Percentiles rank a stretch among this genome's conserved stretches.
phyloP scores from a whole-genome alignment of 2,797 vertebrate genomes.

The Arctocebus calabarensis region DNA sequence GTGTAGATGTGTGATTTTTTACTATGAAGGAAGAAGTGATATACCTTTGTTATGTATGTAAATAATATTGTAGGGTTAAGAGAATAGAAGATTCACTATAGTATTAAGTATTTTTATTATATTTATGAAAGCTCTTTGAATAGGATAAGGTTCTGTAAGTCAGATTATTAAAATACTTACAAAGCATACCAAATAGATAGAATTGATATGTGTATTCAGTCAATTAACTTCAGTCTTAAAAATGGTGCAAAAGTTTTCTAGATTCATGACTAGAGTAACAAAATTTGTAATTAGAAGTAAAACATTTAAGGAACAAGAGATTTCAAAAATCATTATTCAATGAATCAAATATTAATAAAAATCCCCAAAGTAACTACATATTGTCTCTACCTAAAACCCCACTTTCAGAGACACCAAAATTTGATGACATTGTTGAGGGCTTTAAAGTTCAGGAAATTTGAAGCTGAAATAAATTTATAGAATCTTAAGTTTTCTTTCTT shows the following conservation, averaged over 20 bases:
- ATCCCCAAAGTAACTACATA: not conserved
- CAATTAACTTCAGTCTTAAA: not conserved
- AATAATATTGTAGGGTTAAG: not conserved
- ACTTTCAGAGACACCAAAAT: not conserved
- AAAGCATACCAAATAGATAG: not conserved
- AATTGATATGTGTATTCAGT: not conserved
- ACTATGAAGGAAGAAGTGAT: not conserved
- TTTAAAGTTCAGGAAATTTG: not conserved
- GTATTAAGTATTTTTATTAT: not conserved
- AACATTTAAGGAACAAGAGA: not conserved
- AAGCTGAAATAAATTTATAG: not conserved
- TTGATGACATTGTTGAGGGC: not conserved
- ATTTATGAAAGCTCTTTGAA: not conserved
- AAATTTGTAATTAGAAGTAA: not conserved
- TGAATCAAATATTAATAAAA: not conserved
- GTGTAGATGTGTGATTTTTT: not conserved
- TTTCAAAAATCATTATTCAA: not conserved
- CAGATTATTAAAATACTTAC: not conserved
- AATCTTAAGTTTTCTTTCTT: not conserved
- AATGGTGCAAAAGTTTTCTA: not conserved
- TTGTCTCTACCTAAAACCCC: not conserved
- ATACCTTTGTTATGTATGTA: not conserved
- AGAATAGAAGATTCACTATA: not conserved
- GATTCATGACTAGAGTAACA: not conserved
- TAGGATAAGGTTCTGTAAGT: constrained; percentile 16